Conservation (phyloP, 1,140 invertebrate genomes). For the Drosophila albomicans region DNA sequence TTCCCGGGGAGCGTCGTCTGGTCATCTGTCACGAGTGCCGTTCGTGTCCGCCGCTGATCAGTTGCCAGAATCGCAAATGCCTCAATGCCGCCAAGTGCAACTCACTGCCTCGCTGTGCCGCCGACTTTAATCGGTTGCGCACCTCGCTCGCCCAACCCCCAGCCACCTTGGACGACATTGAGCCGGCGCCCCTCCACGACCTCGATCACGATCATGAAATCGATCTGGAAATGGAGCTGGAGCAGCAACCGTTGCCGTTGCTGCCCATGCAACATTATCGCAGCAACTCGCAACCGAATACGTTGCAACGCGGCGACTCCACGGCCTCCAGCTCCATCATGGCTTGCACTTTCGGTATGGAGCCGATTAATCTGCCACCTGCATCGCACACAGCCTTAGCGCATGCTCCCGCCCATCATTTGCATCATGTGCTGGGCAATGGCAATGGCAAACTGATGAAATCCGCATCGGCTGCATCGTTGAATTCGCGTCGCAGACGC, state of each 20-base stretch:
- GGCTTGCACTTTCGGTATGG: slow-evolving; percentile 46
- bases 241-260: slow-evolving; percentile 59
- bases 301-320: slow-evolving; percentile 79
- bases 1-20: slow-evolving; percentile 57
- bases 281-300: slow-evolving; percentile 84
- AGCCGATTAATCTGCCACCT: slow-evolving; percentile 34
- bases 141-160: slow-evolving; percentile 80
- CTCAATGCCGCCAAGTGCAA: slow-evolving; percentile 84
- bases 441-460: slow-evolving; percentile 81
- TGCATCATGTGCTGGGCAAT: slow-evolving; percentile 42
- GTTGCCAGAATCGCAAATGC: slow-evolving; percentile 84
- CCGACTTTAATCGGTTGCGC: slow-evolving; percentile 82
- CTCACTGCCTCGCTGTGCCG: slow-evolving; percentile 85
- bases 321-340: slow-evolving; percentile 59
- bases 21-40: slow-evolving; percentile 82
- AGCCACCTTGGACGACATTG: slow-evolving; percentile 76
- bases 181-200: slow-evolving; percentile 64
- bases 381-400: no score
- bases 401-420: neutral
- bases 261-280: slow-evolving; percentile 68
- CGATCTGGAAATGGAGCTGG: slow-evolving; percentile 19
- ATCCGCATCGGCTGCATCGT: slow-evolving; percentile 85
- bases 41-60: slow-evolving; percentile 74
- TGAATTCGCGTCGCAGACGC: slow-evolving; percentile 87
- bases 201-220: neutral